These are phyloP conservation scores for Coenonympha arcania DNA, from an alignment of 2,888 invertebrate species.

Conservation along the genomic window DNA sequence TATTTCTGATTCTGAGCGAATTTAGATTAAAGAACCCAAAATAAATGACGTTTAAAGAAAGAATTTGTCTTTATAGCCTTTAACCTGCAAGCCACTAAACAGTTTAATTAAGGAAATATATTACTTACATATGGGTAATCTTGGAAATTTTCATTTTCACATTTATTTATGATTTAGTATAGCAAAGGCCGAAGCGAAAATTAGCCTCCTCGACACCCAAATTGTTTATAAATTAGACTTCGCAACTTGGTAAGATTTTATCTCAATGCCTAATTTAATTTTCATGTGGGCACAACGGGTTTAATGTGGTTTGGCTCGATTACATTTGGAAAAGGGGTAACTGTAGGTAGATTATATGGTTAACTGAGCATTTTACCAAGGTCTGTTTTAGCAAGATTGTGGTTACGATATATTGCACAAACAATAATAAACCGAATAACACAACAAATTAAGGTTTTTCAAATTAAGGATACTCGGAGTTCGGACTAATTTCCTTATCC, in stretches of 20 bases:
- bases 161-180: conserved; percentile 8
- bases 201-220: neutral
- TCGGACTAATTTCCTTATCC: too few species aligned
- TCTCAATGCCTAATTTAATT: conserved; percentile 10
- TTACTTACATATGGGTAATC: neutral
- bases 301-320: conserved; percentile 6
- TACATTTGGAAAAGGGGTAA: conserved; percentile 7
- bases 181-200: neutral
- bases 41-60: too few species aligned
- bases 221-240: conserved; percentile 10
- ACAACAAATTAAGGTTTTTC: too few species aligned
- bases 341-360: neutral
- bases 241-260: conserved; percentile 6
- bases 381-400: too few species aligned
- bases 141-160: neutral
- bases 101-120: neutral
- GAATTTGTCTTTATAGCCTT: too few species aligned
- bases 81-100: too few species aligned
- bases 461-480: too few species aligned
- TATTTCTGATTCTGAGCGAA: too few species aligned
- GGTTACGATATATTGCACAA: too few species aligned
- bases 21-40: too few species aligned
- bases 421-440: too few species aligned
- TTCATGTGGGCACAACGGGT: conserved; percentile 7
- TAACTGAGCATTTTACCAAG: too few species aligned